phyloP scores from a whole-genome alignment of 2,888 invertebrate genomes.

The Auanema freiburgensis region DNA sequence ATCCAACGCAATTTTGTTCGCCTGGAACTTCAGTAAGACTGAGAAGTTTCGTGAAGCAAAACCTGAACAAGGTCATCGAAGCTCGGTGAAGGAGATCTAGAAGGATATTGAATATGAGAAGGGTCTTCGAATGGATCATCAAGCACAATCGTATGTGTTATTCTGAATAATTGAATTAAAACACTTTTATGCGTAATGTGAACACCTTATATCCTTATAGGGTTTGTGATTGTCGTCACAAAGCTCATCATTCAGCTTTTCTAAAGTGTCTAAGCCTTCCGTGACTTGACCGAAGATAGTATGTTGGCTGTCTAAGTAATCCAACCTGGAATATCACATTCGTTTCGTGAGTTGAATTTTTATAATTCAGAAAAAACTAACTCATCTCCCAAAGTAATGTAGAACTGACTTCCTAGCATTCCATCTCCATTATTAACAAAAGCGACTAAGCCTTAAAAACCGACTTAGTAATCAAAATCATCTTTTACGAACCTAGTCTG shows the following conservation, averaged over 20 bases:
- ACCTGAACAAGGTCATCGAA: conserved; percentile 70
- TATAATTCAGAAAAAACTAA: conserved; percentile 78
- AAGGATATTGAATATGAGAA: conserved; percentile 76
- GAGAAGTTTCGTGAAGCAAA: not conserved
- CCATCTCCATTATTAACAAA: conserved; percentile 79
- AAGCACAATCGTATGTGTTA: conserved; percentile 91
- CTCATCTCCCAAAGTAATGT: conserved; percentile 85
- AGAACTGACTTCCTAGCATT: conserved; percentile 87
- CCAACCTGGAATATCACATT: conserved; percentile 68
- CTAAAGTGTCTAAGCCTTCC: conserved; percentile 80
- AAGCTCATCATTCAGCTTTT: conserved; percentile 87
- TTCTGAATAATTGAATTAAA: no score
- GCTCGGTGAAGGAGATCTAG: conserved; percentile 85
- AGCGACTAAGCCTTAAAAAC: conserved; percentile 69
- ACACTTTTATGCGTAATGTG: no score
- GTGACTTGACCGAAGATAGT: conserved; percentile 88
- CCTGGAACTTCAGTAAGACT: conserved; percentile 20
- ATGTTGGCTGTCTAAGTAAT: conserved; percentile 84
- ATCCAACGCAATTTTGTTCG: conserved; percentile 59
- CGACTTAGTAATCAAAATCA: not conserved
- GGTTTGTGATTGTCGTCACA: conserved; percentile 87
- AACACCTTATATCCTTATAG: conserved; percentile 80
- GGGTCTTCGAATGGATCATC: conserved; percentile 96
- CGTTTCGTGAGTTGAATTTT: conserved; percentile 90
- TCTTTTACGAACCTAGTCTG: conserved; percentile 72